phyloP scores from a whole-genome alignment of 2,888 invertebrate genomes.

The Bruchidius siliquastri region DNA sequence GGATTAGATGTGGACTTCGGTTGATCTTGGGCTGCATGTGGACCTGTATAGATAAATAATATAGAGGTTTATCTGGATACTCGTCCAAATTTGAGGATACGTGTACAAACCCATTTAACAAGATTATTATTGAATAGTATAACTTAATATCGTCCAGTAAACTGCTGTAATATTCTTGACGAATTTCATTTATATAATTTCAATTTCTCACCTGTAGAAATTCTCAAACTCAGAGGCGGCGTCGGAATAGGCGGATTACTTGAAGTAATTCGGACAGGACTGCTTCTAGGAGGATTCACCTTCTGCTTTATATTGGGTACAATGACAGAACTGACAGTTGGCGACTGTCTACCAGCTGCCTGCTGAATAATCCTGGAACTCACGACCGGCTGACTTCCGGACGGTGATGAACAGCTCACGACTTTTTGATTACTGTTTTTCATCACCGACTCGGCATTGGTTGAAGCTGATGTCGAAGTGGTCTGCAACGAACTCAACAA shows the following conservation, averaged over 20 bases:
- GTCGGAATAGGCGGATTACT: constrained; percentile 12
- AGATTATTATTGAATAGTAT: too few species aligned
- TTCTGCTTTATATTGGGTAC: constrained; percentile 40
- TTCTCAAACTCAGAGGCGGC: constrained; percentile 27
- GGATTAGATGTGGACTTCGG: constrained; percentile 27
- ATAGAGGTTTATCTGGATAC: too few species aligned
- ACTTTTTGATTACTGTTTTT: constrained; percentile 42
- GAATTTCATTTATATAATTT: constrained; percentile 24
- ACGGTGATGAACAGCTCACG: constrained; percentile 33
- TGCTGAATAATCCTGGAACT: constrained; percentile 37
- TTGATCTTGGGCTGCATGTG: background rate
- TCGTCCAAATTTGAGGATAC: too few species aligned
- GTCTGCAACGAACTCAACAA: constrained; percentile 63
- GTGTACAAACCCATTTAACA: too few species aligned
- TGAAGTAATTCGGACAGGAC: constrained; percentile 12
- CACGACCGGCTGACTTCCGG: constrained; percentile 32
- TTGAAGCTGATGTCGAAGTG: constrained; percentile 52
- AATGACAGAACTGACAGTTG: constrained; percentile 33
- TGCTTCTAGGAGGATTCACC: constrained; percentile 18
- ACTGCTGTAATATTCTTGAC: background rate
- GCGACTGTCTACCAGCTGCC: constrained; percentile 25
- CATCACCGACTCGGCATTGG: constrained; percentile 47
- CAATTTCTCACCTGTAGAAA: constrained; percentile 32
- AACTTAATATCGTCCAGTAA: too few species aligned
- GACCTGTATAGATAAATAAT: background rate